Conservation (phyloP, 1,140 invertebrate species). For the Cherax quadricarinatus region DNA sequence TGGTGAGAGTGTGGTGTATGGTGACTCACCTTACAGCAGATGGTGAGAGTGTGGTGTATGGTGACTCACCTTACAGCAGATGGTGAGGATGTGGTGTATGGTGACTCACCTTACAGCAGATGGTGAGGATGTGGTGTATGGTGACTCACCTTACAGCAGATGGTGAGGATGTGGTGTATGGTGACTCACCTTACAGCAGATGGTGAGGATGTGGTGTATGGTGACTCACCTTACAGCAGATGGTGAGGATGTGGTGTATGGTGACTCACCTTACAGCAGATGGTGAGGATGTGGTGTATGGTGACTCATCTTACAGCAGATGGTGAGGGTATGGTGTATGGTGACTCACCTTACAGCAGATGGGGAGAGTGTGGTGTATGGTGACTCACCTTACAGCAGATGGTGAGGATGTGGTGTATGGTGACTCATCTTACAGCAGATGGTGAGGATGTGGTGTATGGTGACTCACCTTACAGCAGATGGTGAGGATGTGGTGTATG, state of each 20-base stretch:
- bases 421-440: too few species aligned
- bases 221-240: slow-evolving; percentile 49
- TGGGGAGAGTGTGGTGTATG: neutral
- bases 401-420: slow-evolving; percentile 11
- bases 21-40: slow-evolving; percentile 49
- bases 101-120: too few species aligned
- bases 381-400: slow-evolving; percentile 49
- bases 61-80: slow-evolving; percentile 49
- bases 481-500: slow-evolving; percentile 11
- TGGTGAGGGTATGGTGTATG: neutral
- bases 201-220: too few species aligned
- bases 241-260: slow-evolving; percentile 11
- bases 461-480: slow-evolving; percentile 49
- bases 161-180: slow-evolving; percentile 11
- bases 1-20: too few species aligned
- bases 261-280: too few species aligned
- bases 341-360: slow-evolving; percentile 49
- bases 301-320: slow-evolving; percentile 47
- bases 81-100: slow-evolving; percentile 11
- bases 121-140: too few species aligned
- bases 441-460: too few species aligned
- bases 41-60: neutral
- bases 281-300: too few species aligned
- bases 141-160: slow-evolving; percentile 49
- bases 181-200: too few species aligned